Evolutionary conservation across 1,140 invertebrate genomes (phyloP), one percentile per base, ranked within the genome.

Genomic region (Drosophila repletoides): DNA sequence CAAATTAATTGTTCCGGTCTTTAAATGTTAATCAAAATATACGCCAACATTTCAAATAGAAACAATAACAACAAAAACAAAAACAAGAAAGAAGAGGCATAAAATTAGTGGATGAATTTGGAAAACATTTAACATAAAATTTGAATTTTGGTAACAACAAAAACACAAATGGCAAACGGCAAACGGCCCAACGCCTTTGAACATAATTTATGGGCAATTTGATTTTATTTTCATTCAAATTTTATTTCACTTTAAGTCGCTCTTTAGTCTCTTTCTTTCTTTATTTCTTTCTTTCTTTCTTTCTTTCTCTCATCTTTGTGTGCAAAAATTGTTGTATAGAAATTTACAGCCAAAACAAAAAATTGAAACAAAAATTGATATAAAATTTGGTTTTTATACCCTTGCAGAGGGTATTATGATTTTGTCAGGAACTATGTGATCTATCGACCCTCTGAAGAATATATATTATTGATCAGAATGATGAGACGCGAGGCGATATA

Each of bases 1-100:
- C 79, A 71, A 83, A 77, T 83, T 83, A 83, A 83, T 77, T 84
- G 79, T 68, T 79, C 71, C 79, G 79, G 80, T 84, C 69, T 83
- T 83, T 83, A 79, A 83, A 83, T 83, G 80, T 84, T 84, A 84
- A 79, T 83, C 79, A 84, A 84, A 83, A 86, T 59, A 79, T 15
- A 70, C 40, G 64, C 58, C 64, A 52, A 66, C 63, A 36, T 45
- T 51, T 36, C 10, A 43, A 10, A 24, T 26, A 33, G n/a, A 40
- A 45, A 36, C 53, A 56, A n/a, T n/a, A 53, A 43, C 33, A 38
- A 68, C 45, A 70, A 40, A 64, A 76, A 59, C 63, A 75, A 70
- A 28, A 56, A 51, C 31, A 24, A 36, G 12, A 38, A 48, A 15
- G 12, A 21, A 51, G 19, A 7, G 17, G 7, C 31, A 64, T 56